phyloP scores from a whole-genome alignment of 2,797 vertebrate species.

The Trichosurus vulpecula region DNA sequence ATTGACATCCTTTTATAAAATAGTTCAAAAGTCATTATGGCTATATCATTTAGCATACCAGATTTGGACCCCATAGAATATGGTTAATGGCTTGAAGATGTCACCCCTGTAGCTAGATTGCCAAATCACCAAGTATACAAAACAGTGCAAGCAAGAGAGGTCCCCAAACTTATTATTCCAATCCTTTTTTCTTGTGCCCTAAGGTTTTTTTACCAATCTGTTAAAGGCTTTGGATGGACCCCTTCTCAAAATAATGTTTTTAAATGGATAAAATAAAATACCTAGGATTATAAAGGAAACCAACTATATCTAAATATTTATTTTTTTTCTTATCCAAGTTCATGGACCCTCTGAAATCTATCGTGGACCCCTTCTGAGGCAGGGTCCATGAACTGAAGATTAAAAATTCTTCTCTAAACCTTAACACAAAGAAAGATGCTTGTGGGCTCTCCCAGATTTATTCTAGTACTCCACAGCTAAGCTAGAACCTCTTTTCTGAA shows the following conservation, averaged over 20 bases:
- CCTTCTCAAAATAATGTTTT: not conserved
- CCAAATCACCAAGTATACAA: not conserved
- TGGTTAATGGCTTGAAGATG: not conserved
- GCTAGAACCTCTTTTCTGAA: not conserved
- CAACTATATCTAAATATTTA: not conserved
- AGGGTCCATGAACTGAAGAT: not conserved
- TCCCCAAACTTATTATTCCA: not conserved
- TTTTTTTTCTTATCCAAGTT: not conserved
- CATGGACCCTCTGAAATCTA: not conserved
- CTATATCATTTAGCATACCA: not conserved
- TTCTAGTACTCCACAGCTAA: not conserved
- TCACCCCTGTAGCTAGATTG: not conserved
- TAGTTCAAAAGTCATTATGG: not conserved
- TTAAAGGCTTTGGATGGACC: not conserved
- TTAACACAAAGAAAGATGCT: not conserved
- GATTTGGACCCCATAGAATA: not conserved
- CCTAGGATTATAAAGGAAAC: not conserved
- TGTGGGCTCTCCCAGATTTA: not conserved
- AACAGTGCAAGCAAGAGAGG: not conserved
- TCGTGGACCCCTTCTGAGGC: too few species aligned
- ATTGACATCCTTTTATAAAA: not conserved
- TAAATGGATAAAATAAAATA: not conserved
- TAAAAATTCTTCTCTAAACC: not conserved
- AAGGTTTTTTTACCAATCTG: not conserved
- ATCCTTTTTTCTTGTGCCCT: not conserved